Base-by-base conservation (phyloP, 1,140 invertebrate species). In the Penaeus japonicus region DNA sequence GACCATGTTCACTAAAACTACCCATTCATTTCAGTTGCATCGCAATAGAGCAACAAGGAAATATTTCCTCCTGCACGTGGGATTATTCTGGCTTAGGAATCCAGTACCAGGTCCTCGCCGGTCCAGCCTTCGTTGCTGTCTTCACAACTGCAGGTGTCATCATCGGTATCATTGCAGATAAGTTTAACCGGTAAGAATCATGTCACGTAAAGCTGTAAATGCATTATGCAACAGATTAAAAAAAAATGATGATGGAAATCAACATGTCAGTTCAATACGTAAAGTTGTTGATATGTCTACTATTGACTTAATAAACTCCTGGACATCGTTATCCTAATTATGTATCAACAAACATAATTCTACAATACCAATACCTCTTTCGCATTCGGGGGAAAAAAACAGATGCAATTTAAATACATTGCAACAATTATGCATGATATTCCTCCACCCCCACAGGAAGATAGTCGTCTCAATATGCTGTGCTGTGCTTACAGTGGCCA, bases 61-160 rank as follows among this genome's bases (percentile, higher is more conserved):
- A 27, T 24, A 59, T 55, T 32, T 32, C 87, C 5, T 83, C 85
- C 91, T 98, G 97, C 92, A 96, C 97, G 91, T 98, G 97, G 97
- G 96, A 96, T 92, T 97, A 97, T 93, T 98, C 97, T 92, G 97
- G 97, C 0, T 93, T 98, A 62, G 97, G 97, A 2, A 93, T 98
- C 53, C 96, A 98, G 91, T 98, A 98, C 93, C 97, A 98, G 93
- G 95, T 98, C 90, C 92, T 98, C 57, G 97, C 97, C 0, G 97
- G 97, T 0, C 97, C 97, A 0, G 96, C 96, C 89, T 98, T 98
- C 92, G 98, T 98, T 91, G 95, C 96, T 17, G 96, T 98, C 32
- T 98, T 96, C 92, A 98, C 97, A 0, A 93, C 98, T 39, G 95
- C 96, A 24, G 97, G 97, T 2, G 95, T 98, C 17, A 93, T 96